These are phyloP conservation scores for Temnothorax ravouxi DNA, from an alignment of 2,888 invertebrate genomes.

Conservation along the genomic window DNA sequence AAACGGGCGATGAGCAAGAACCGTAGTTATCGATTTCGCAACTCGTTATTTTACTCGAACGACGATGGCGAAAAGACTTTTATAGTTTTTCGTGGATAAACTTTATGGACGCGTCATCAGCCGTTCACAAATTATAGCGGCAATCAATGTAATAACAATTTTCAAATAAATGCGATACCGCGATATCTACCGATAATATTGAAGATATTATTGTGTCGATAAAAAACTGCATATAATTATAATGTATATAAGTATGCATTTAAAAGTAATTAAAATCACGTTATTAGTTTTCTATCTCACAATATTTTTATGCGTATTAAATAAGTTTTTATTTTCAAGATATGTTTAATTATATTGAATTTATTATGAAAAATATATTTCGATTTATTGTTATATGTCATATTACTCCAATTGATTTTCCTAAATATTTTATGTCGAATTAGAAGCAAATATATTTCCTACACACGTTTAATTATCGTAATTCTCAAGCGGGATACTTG, in stretches of 20 bases:
- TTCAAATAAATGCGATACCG: background rate
- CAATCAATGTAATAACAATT: constrained; percentile 24
- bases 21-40: constrained; percentile 51
- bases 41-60: constrained; percentile 44
- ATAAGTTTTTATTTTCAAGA: background rate
- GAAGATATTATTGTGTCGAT: background rate
- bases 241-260: background rate
- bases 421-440: background rate
- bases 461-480: constrained; percentile 16
- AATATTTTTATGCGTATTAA: background rate
- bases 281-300: background rate
- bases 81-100: constrained; percentile 29
- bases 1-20: constrained; percentile 31
- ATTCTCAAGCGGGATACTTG: background rate
- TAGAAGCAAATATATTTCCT: background rate
- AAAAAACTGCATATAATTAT: background rate
- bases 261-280: background rate
- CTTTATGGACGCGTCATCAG: background rate
- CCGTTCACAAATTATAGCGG: constrained; percentile 21
- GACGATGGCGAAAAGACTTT: constrained; percentile 11
- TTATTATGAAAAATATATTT: constrained; percentile 5
- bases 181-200: background rate
- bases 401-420: background rate
- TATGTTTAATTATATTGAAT: background rate
- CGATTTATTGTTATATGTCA: background rate